phyloP scores from a whole-genome alignment of 2,888 invertebrate species.

The Lepidocyrtoides sp. region DNA sequence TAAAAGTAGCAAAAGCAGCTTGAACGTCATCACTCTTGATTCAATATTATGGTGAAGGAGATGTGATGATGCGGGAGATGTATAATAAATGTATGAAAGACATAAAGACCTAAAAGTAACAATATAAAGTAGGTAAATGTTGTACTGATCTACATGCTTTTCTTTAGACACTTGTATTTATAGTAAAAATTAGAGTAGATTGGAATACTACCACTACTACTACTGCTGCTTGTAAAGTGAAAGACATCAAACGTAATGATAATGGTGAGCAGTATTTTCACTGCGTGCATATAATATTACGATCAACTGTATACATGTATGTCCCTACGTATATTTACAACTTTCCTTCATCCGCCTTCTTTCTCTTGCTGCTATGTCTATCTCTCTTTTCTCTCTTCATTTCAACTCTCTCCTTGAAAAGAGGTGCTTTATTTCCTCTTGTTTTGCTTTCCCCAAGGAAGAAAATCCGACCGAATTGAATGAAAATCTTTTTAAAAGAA shows the following conservation, averaged over 20 bases:
- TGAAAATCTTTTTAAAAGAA: conserved; percentile 58
- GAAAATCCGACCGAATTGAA: conserved; percentile 68
- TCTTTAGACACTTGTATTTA: background rate
- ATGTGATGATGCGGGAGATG: conserved; percentile 23
- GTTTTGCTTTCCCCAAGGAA: conserved; percentile 66
- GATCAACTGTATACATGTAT: background rate
- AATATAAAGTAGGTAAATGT: conserved; percentile 16
- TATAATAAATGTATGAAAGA: conserved; percentile 12
- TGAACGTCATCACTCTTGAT: conserved; percentile 44
- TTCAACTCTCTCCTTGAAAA: background rate
- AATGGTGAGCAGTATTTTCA: conserved; percentile 27
- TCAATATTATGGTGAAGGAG: conserved; percentile 17
- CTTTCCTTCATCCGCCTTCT: background rate
- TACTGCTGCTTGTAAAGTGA: conserved; percentile 3
- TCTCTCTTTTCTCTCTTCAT: background rate
- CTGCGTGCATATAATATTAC: conserved; percentile 25
- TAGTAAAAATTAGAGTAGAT: no score
- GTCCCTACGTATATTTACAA: background rate
- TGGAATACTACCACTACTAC: background rate
- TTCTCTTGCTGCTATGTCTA: background rate
- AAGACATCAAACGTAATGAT: conserved; percentile 56
- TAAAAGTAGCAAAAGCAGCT: background rate
- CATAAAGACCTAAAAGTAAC: background rate
- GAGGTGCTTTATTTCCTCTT: conserved; percentile 66
- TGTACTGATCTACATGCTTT: background rate